phyloP scores from a whole-genome alignment of 2,797 vertebrate species.

The Phyllotis vaccarum region DNA sequence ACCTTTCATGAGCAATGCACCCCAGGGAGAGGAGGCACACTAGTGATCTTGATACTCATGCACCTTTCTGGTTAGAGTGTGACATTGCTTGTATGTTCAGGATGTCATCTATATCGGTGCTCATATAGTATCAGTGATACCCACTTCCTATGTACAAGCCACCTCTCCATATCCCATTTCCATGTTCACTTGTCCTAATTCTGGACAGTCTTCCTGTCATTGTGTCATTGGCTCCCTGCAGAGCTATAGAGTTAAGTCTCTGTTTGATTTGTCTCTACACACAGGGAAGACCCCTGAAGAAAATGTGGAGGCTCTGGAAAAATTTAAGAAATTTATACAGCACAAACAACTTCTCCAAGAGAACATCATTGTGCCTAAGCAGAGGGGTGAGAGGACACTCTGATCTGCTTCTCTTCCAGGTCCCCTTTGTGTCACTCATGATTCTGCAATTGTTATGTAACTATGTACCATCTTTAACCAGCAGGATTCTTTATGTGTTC shows the following conservation, averaged over 20 bases:
- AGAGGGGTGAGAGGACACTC: accelerated
- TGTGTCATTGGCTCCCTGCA: too few relatives aligned
- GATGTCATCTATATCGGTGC: accelerated
- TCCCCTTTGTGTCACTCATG: too few relatives aligned
- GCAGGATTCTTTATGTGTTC: background rate
- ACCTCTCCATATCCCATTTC: too few relatives aligned
- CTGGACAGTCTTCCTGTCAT: background rate
- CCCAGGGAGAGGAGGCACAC: background rate
- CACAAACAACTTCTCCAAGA: accelerated
- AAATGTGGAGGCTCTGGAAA: background rate
- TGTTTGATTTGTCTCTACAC: background rate
- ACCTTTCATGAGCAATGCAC: background rate
- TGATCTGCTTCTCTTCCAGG: accelerated
- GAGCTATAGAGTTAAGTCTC: too few relatives aligned
- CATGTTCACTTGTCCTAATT: accelerated
- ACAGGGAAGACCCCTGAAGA: accelerated
- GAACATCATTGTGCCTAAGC: background rate
- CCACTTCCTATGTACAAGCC: accelerated
- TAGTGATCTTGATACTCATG: too few relatives aligned
- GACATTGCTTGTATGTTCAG: background rate
- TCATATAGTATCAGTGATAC: background rate
- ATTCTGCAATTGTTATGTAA: background rate
- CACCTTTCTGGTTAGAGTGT: background rate
- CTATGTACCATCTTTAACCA: background rate
- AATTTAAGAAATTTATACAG: background rate